Evolutionary conservation across 1,140 invertebrate species (phyloP), one percentile per base, ranked within the genome.

Genomic region (Macrotrachela quadricornifera): DNA sequence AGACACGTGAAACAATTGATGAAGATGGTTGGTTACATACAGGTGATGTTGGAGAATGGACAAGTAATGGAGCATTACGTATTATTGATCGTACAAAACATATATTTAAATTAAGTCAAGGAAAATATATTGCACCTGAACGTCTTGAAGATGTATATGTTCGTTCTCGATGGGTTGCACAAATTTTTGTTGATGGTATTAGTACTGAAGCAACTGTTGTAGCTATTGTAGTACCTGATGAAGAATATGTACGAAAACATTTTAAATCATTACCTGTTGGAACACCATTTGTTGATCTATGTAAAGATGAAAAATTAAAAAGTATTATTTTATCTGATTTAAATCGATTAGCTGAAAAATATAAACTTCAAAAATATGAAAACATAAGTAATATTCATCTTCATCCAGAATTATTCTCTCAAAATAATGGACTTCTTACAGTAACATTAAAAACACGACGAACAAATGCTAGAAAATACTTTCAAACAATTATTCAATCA

Each of bases 141-240:
- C 95, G 95, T 75, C 92, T 97, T 61, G 92, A 97, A 74, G 90
- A 85, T 68, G 85, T 92, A 62, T 95, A 95, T 66, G 78, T 83
- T 50, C 76, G 83, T 62, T 86, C 84, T 69, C 80, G 82, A 60
- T 86, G 83, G 61, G 82, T 97, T 10, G 79, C 85, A 61, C 91
- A 97, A 76, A 80, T 94, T n/a, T 96, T 85, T 73, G 84, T 97
- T 12, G 80, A 95, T 68, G 91, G 91, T 51, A 2, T 30, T 30
- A 4, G 3, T 4, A 4, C 21, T 4, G 21, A 30, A 30, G 21
- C 2, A 30, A 30, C 60, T 12, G 55, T 62, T 41, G 17, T 50
- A 13, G 58, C 57, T 30, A 60, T 51, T 41, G 21, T 57, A 17
- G 44, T 17, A 36, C 41, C 54, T 47, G n/a, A 14, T 10, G 16